phyloP scores from a whole-genome alignment of 2,888 invertebrate species.

The Ariolimax columbianus region DNA sequence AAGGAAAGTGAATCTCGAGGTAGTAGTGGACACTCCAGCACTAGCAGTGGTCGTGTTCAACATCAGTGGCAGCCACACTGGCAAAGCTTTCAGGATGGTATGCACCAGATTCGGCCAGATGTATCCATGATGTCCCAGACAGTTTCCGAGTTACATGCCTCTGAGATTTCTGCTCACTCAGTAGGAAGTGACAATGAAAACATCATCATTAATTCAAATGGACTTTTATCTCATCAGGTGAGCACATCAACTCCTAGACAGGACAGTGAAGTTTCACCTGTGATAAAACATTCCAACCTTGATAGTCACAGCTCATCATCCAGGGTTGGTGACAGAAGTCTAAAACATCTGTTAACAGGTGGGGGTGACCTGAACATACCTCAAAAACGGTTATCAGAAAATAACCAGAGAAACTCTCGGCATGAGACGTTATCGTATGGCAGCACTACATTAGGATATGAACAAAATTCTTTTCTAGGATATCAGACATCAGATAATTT shows the following conservation, averaged over 20 bases:
- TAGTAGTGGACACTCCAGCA: slow-evolving; percentile 68
- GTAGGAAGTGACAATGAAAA: slow-evolving; percentile 65
- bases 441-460: background rate
- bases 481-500: background rate
- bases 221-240: slow-evolving; percentile 40
- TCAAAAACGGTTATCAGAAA: slow-evolving; percentile 21
- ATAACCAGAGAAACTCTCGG: slow-evolving; percentile 31
- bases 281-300: slow-evolving; percentile 52
- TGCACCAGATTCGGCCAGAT: slow-evolving; percentile 51
- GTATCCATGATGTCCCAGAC: background rate
- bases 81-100: background rate
- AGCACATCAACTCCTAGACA: slow-evolving; percentile 58
- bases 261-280: slow-evolving; percentile 39
- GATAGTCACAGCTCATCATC: slow-evolving; percentile 51
- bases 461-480: background rate
- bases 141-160: slow-evolving; percentile 58
- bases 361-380: background rate
- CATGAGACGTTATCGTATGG: background rate
- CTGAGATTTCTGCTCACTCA: slow-evolving; percentile 65
- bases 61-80: slow-evolving; percentile 38
- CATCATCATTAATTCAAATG: slow-evolving; percentile 16
- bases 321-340: slow-evolving; percentile 49
- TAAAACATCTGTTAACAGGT: background rate
- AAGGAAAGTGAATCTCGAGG: slow-evolving; percentile 66
- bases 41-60: slow-evolving; percentile 52